phyloP scores from a whole-genome alignment of 2,888 invertebrate species.

The Acronicta alni region DNA sequence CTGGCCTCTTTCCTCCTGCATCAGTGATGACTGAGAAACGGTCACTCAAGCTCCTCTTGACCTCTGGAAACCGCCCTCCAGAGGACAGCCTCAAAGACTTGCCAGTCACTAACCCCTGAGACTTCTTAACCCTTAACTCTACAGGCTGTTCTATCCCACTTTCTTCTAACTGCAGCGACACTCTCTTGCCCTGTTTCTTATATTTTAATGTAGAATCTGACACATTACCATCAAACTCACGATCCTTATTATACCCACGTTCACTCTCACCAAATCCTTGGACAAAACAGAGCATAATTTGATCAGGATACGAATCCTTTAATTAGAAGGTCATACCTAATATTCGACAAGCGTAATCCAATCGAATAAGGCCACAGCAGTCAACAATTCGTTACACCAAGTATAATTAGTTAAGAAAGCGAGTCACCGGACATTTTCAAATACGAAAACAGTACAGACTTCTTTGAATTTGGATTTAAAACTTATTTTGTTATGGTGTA shows the following conservation, averaged over 20 bases:
- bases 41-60: slow-evolving; percentile 86
- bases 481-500: slow-evolving; percentile 38
- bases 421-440: slow-evolving; percentile 55
- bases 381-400: slow-evolving; percentile 48
- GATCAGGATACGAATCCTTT: slow-evolving; percentile 85
- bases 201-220: slow-evolving; percentile 71
- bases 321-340: slow-evolving; percentile 83
- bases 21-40: slow-evolving; percentile 82
- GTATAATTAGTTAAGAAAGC: slow-evolving; percentile 40
- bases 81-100: slow-evolving; percentile 78
- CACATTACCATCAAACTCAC: slow-evolving; percentile 73
- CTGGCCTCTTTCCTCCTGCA: slow-evolving; percentile 72
- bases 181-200: slow-evolving; percentile 68
- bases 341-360: slow-evolving; percentile 50
- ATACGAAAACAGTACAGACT: slow-evolving; percentile 52
- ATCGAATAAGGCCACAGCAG: slow-evolving; percentile 59
- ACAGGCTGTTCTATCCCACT: slow-evolving; percentile 57
- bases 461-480: slow-evolving; percentile 32
- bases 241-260: slow-evolving; percentile 72
- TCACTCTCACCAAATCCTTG: slow-evolving; percentile 90
- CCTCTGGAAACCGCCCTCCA: slow-evolving; percentile 75
- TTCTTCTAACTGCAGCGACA: slow-evolving; percentile 64
- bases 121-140: slow-evolving; percentile 67
- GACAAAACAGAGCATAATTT: slow-evolving; percentile 92
- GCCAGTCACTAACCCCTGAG: slow-evolving; percentile 67